Evolutionary conservation across 2,797 vertebrate genomes (phyloP), one percentile per base, ranked within the genome.

Genomic region (Hoplostethus atlanticus): DNA sequence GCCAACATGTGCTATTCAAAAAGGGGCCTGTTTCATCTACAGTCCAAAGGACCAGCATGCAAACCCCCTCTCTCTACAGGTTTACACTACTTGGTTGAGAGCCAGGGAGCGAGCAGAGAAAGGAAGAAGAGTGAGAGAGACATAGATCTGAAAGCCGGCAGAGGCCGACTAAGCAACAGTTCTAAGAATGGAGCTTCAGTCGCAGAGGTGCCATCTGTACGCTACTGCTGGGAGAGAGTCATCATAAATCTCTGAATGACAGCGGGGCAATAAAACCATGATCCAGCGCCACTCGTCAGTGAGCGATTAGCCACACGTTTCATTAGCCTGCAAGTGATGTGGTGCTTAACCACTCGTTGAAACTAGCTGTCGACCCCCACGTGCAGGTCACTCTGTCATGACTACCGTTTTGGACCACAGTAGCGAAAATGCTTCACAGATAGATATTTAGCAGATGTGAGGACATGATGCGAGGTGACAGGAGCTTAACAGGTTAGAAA

Each of bases 1-100:
- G 77, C 80, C 85, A 68, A 79, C 79, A 83, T 52, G 66, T 85
- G 84, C 74, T 74, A 53, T 75, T 84, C 38, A 79, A 73, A 62
- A 46, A 2, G 21, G 64, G 64, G 60, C 15, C 66, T 21, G 51
- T 73, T 71, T 75, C 71, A 87, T 78, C 69, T 84, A 59, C 52
- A 76, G 77, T 72, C 71, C 70, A 84, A 80, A 77, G 54, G 71
- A 46, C 34, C 50, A 40, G 65, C 78, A 66, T 34, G 56, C 36
- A 69, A 54, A 38, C 21, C 64, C 71, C 47, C 64, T 55, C 59
- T 61, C 31, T 31, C 25, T 46, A 34, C 70, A 54, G 69, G 71
- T 67, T 65, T 64, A 78, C 84, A 68, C n/a, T 38, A 53, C 76
- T 25, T 83, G 77, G 71, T 79, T 13, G 13, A 67, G 28, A 57